Evolutionary conservation across 2,797 vertebrate species (phyloP), one percentile per base, ranked within the genome.

Genomic region (Allobates femoralis): DNA sequence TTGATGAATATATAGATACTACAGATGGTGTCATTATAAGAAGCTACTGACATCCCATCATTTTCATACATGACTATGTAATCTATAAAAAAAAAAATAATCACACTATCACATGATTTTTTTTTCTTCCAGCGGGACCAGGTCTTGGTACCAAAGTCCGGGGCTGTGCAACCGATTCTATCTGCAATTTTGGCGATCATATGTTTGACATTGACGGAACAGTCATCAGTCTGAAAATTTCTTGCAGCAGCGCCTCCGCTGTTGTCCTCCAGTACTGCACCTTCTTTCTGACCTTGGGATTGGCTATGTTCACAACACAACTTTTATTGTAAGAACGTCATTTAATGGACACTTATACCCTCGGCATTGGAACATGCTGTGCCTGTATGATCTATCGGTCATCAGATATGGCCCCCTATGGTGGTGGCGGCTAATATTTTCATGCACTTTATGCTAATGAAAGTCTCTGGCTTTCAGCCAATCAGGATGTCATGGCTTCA

Each of bases 131-230:
- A 85, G 84, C 4, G 51, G 32, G 50, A 3, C 18, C 64, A 3
- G 26, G 62, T 5, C 15, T 58, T 41, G 41, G 50, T 7, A 12
- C n/a, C 7, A 79, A 30, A 19, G 23, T 85, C 3, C 62, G 6
- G 6, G 84, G 84, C 16, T 85, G 84, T 60, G 84, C 84, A 15
- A 85, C 84, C 0, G 50, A 79, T 28, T 79, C 84, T 4, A 19
- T 85, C 50, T 85, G 84, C 30, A 41, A 11, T 41, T 85, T 85
- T 60, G 64, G 37, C 34, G 79, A 85, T n/a, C 84, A 71, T 11
- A 69, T 64, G 3, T 85, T 85, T 56, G 26, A 85, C 62, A 66
- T 85, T 30, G 16, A n/a, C 2, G 64, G 64, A n/a, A n/a, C 46
- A 6, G 56, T 69, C 8, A 69, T 56, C 23, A 26, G 28, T 16